phyloP scores from a whole-genome alignment of 1,140 invertebrate species.

The Drepana arcuata region DNA sequence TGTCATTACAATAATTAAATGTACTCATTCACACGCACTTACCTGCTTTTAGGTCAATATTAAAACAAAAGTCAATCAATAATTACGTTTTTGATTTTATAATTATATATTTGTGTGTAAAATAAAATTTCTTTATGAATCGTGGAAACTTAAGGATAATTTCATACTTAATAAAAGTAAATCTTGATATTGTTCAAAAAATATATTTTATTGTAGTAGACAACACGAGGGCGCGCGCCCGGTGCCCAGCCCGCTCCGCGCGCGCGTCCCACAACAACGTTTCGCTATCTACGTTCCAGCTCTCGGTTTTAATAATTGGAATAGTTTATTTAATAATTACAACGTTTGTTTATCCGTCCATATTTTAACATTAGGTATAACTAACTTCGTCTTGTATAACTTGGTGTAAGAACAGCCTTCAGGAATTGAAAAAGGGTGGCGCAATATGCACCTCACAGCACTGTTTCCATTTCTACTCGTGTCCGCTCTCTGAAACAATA shows the following conservation, averaged over 20 bases:
- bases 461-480: slow-evolving; percentile 88
- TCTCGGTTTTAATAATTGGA: slow-evolving; percentile 72
- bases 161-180: too few relatives aligned
- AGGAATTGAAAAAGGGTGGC: slow-evolving; percentile 68
- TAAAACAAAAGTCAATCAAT: too few relatives aligned
- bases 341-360: slow-evolving; percentile 67
- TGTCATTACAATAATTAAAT: too few relatives aligned
- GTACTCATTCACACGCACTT: too few relatives aligned
- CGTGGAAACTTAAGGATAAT: too few relatives aligned
- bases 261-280: slow-evolving; percentile 66
- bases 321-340: slow-evolving; percentile 75
- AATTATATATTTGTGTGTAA: too few relatives aligned
- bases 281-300: slow-evolving; percentile 67
- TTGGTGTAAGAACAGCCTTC: slow-evolving; percentile 71
- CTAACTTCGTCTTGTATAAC: slow-evolving; percentile 71
- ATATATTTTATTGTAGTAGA: slow-evolving; percentile 73
- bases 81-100: too few relatives aligned
- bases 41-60: too few relatives aligned
- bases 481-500: slow-evolving; percentile 59
- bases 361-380: slow-evolving; percentile 70
- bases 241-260: slow-evolving; percentile 61
- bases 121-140: too few relatives aligned
- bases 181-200: slow-evolving; percentile 63
- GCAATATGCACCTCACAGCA: slow-evolving; percentile 81
- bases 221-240: slow-evolving; percentile 62